These are phyloP conservation scores for Holcopasites calliopsidis DNA, from an alignment of 1,140 invertebrate species.

Conservation along the genomic window DNA sequence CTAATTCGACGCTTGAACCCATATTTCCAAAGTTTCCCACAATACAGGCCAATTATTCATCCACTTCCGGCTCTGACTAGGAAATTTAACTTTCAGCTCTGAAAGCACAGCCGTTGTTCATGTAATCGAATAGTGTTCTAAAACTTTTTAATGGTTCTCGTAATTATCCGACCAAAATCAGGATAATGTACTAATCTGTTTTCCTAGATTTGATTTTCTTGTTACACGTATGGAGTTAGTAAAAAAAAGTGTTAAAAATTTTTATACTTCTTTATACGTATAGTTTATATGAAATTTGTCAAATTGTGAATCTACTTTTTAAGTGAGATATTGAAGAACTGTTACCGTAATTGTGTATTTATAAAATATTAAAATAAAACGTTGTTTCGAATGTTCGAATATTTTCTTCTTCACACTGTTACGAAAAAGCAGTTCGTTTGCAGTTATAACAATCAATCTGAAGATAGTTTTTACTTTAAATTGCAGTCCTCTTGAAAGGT, in stretches of 20 bases:
- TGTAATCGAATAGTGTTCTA: not conserved
- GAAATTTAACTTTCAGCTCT: slow-evolving; percentile 10
- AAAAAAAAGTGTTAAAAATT: not conserved
- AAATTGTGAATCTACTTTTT: not conserved
- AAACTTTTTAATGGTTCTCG: slow-evolving; percentile 25
- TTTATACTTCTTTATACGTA: not conserved
- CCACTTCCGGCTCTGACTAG: not conserved
- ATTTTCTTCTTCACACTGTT: not conserved
- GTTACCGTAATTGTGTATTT: not conserved
- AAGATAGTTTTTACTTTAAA: slow-evolving; percentile 4
- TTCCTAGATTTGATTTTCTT: not conserved
- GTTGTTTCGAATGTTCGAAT: not conserved
- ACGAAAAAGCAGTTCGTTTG: slow-evolving; percentile 1
- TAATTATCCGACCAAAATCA: not conserved
- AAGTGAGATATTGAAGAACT: not conserved
- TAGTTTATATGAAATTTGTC: not conserved
- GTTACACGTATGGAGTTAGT: not conserved
- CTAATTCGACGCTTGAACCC: not conserved
- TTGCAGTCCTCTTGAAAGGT: not conserved
- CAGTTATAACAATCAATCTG: not conserved
- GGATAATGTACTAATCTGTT: not conserved
- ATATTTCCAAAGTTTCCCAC: slow-evolving; percentile 11
- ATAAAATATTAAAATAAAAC: not conserved
- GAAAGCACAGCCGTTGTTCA: too few relatives aligned
- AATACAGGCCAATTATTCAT: slow-evolving; percentile 30